These are phyloP conservation scores for Hypsibius dujardini DNA, from an alignment of 1,140 invertebrate species.

Conservation along the genomic window DNA sequence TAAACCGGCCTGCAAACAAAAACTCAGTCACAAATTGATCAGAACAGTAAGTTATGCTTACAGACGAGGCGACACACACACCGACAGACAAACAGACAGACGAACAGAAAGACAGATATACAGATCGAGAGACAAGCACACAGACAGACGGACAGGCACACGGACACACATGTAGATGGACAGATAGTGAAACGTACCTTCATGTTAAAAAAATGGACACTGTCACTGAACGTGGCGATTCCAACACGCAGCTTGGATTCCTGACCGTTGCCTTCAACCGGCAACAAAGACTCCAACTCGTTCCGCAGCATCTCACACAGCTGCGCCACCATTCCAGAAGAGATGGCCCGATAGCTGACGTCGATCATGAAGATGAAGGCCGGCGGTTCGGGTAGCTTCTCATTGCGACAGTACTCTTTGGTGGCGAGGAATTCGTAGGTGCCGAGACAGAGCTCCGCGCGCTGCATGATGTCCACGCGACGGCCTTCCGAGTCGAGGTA, in stretches of 20 bases:
- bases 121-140: background rate
- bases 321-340: constrained; percentile 70
- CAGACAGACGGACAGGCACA: background rate
- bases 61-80: background rate
- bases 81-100: background rate
- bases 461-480: constrained; percentile 74
- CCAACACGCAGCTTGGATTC: constrained; percentile 67
- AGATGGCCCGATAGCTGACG: constrained; percentile 88
- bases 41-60: background rate
- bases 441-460: constrained; percentile 83
- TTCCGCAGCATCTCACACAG: constrained; percentile 56
- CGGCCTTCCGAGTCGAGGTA: constrained; percentile 89
- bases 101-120: background rate
- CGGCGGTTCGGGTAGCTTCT: constrained; percentile 69
- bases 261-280: constrained; percentile 48
- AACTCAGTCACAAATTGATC: background rate
- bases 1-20: constrained; percentile 42
- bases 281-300: constrained; percentile 33
- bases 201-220: constrained; percentile 92
- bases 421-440: constrained; percentile 93
- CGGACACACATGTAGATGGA: background rate
- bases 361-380: constrained; percentile 91
- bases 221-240: constrained; percentile 86
- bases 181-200: constrained; percentile 40
- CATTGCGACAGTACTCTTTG: constrained; percentile 92